Conservation (phyloP, 2,113 vertebrate genomes). For the Microtus richardsoni region DNA sequence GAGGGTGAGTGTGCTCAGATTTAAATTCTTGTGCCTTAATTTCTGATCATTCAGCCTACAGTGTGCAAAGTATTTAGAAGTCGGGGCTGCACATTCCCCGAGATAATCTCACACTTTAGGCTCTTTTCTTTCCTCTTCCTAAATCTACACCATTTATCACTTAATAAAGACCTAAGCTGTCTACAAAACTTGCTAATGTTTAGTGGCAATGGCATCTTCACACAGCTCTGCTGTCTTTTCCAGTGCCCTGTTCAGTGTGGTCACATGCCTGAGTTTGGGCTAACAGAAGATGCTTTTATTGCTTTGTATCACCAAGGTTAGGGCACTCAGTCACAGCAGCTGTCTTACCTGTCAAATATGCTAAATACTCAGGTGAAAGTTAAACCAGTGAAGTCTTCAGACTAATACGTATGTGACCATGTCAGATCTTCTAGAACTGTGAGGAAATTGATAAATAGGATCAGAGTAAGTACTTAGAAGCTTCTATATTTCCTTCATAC, state of each 20-base stretch:
- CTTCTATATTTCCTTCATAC: neutral
- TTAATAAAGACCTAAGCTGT: neutral
- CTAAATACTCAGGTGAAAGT: neutral
- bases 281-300: neutral
- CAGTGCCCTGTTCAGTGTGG: neutral
- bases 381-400: neutral
- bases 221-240: neutral
- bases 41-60: neutral
- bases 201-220: neutral
- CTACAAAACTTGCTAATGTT: neutral
- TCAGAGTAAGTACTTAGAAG: neutral
- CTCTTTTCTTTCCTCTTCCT: neutral
- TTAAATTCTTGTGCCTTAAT: neutral
- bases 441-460: neutral
- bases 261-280: neutral
- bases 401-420: neutral
- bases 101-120: neutral
- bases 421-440: neutral
- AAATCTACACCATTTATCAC: neutral
- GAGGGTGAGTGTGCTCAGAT: neutral
- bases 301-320: neutral
- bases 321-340: neutral
- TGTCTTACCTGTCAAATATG: neutral
- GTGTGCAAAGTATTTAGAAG: neutral
- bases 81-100: neutral